Conservation (phyloP, 2,888 invertebrate species). For the Lutraria lutraria region DNA sequence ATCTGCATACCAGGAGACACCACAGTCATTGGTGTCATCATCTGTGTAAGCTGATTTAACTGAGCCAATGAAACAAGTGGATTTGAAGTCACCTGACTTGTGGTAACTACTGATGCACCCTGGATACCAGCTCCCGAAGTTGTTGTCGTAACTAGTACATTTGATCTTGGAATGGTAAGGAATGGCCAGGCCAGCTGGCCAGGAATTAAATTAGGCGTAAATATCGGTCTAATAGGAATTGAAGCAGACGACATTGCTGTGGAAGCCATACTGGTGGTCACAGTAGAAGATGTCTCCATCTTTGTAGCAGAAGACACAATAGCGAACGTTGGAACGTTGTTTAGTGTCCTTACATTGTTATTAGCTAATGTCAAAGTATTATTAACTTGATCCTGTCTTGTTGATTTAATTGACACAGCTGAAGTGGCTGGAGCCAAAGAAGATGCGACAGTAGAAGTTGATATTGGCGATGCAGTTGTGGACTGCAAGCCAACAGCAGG, state of each 20-base stretch:
- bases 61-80: constrained; percentile 75
- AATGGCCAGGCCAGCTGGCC: constrained; percentile 63
- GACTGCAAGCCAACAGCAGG: constrained; percentile 59
- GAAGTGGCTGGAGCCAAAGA: constrained; percentile 38
- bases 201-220: constrained; percentile 57
- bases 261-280: background rate
- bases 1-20: constrained; percentile 76
- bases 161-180: constrained; percentile 63
- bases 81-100: constrained; percentile 61
- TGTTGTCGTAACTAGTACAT: constrained; percentile 52
- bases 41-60: constrained; percentile 73
- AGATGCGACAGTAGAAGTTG: constrained; percentile 25
- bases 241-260: constrained; percentile 49
- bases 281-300: constrained; percentile 28
- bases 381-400: constrained; percentile 41
- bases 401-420: constrained; percentile 43
- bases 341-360: constrained; percentile 36
- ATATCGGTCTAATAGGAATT: constrained; percentile 60
- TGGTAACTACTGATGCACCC: constrained; percentile 37
- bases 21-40: constrained; percentile 78
- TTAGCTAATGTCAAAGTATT: constrained; percentile 28
- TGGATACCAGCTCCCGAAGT: constrained; percentile 13
- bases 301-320: constrained; percentile 45
- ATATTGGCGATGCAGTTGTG: constrained; percentile 39
- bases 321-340: constrained; percentile 54